Base-by-base conservation (phyloP, 2,888 invertebrate genomes). In the Pyrgus malvae region DNA sequence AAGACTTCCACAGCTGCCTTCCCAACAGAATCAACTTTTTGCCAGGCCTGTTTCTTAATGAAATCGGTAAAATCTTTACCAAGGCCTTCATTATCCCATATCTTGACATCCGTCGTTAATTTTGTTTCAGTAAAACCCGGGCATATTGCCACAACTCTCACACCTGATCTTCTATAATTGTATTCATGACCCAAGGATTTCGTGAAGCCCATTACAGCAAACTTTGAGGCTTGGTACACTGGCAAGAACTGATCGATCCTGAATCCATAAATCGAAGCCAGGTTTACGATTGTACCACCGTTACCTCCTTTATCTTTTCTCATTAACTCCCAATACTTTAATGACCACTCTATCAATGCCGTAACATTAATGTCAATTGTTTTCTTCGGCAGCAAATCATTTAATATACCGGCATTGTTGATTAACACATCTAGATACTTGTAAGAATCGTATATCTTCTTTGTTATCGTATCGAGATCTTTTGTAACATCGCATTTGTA, bases 231-330 rank as follows among this genome's bases (percentile, higher is more conserved):
- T 17, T 91, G 90, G 68, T 93, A 93, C n/a, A 92, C 75, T 0
- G 93, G 93, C 11, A 88, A 68, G 21, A 82, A 90, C 19, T 87
- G 87, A 31, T 89, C 78, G 0, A 91, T 75, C 63, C 83, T 79
- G 38, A 90, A 82, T 0, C 93, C 93, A 56, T 91, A 88, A 16
- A 92, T 90, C 0, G 94, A 93, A 0, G 92, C 88, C 16, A 93
- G 80, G 69, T 95, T 94, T n/a, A 94, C 83, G 41, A 94, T 91
- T 0, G 91, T 89, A 0, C 94, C 94, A 7, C 94, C 94, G 29
- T 79, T 75, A 0, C 92, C 92, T 0, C 90, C 87, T 49, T 83
- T 88, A 57, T 92, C 86, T 38, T 76, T 88, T n/a, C 92, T 83
- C 91, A 93, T 91, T 67, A 91, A 86, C 51, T 92, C 83, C 69